phyloP scores from a whole-genome alignment of 2,888 invertebrate genomes.

The Bellardia bayeri region DNA sequence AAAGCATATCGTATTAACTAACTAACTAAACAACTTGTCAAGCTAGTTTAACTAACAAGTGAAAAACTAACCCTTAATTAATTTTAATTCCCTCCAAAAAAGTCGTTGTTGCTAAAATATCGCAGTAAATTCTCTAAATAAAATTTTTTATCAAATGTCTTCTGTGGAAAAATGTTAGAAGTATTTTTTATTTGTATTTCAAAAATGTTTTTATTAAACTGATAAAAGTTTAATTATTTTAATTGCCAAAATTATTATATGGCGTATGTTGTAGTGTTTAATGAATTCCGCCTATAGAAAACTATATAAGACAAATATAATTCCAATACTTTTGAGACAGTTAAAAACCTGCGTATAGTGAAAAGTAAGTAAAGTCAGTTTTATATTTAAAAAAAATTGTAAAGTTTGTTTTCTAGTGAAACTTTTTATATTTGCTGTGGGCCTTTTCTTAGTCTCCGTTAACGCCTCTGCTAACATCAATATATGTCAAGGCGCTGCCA shows the following conservation, averaged over 20 bases:
- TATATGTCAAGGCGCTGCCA: conserved; percentile 70
- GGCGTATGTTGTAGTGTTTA: neutral
- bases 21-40: no score
- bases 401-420: conserved; percentile 66
- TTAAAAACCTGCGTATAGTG: neutral
- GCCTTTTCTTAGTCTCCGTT: conserved; percentile 23
- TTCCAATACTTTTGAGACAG: neutral
- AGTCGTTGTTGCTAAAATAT: no score
- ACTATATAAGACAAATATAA: conserved; percentile 30
- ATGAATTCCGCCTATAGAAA: neutral
- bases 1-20: no score
- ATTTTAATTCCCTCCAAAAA: no score
- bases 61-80: no score
- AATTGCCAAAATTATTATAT: conserved; percentile 19
- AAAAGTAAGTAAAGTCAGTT: conserved; percentile 43
- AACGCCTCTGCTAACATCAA: conserved; percentile 14
- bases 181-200: neutral
- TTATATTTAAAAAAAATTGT: neutral
- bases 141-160: conserved; percentile 11
- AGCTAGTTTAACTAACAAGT: no score
- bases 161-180: neutral
- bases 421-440: conserved; percentile 43
- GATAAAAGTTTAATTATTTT: conserved; percentile 60
- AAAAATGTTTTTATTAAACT: conserved; percentile 1
- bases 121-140: no score